A percentile compares a stretch with the other conserved stretches of the same genome.
phyloP scores from a whole-genome alignment of 1,140 invertebrate species.

The Drusus annulatus region DNA sequence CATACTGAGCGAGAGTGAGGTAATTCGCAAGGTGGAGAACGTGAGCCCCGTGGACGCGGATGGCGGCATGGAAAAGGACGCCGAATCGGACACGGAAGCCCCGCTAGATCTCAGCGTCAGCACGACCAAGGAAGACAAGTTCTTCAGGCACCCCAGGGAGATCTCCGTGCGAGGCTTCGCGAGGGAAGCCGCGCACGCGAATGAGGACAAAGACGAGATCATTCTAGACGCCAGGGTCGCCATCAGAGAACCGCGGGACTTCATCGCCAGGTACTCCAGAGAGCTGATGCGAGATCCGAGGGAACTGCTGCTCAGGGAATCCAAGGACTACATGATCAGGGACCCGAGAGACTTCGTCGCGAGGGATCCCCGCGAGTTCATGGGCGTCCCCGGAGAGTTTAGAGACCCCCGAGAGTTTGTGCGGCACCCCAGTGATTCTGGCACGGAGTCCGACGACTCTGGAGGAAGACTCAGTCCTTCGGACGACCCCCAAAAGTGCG shows the following conservation, averaged over 20 bases:
- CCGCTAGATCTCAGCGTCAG: conserved; percentile 76
- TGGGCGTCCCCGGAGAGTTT: conserved; percentile 65
- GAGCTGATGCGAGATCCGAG: conserved; percentile 45
- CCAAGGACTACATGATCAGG: conserved; percentile 59
- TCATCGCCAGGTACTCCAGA: conserved; percentile 62
- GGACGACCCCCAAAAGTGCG: conserved; percentile 70
- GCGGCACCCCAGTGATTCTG: conserved; percentile 75
- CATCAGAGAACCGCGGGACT: conserved; percentile 64
- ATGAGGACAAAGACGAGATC: conserved; percentile 60
- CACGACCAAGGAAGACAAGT: conserved; percentile 59
- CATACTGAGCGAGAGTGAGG: conserved; percentile 39
- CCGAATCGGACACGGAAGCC: conserved; percentile 68
- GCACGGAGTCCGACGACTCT: conserved; percentile 83
- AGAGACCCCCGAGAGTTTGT: conserved; percentile 67
- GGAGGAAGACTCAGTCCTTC: conserved; percentile 74
- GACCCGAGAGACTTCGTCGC: conserved; percentile 61
- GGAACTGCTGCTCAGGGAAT: conserved; percentile 26
- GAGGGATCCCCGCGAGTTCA: conserved; percentile 64
- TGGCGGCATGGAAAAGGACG: conserved; percentile 46
- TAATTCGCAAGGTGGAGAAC: conserved; percentile 55
- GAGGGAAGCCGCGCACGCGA: conserved; percentile 44
- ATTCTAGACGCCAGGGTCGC: not conserved
- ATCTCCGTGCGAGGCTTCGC: conserved; percentile 69
- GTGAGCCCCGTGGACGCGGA: not conserved
- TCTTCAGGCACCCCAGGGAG: conserved; percentile 61